Evolutionary conservation across 2,797 vertebrate species (phyloP).

Genomic region (Muscicapa striata): DNA sequence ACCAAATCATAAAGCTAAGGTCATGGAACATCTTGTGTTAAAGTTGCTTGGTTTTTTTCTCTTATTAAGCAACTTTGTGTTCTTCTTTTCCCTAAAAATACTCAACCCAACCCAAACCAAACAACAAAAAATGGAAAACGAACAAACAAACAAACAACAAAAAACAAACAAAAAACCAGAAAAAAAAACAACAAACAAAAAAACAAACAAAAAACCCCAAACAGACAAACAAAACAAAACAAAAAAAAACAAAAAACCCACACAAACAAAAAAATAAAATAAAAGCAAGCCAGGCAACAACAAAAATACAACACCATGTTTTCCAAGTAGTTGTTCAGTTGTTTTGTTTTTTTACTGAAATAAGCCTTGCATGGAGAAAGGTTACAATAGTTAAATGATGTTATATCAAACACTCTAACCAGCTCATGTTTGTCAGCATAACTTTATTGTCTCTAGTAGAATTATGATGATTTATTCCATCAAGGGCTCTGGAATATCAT

Average conservation of each 20-base stretch:
- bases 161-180: not conserved
- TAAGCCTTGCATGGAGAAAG: not conserved
- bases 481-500: not conserved
- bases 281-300: not conserved
- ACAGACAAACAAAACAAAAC: too few species aligned
- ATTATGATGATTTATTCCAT: not conserved
- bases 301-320: not conserved
- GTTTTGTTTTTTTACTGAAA: not conserved
- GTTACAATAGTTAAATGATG: not conserved
- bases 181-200: not conserved
- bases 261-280: too few species aligned
- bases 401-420: not conserved
- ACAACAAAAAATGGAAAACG: not conserved
- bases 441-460: not conserved
- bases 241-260: too few species aligned
- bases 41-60: not conserved
- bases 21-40: conserved; percentile 40
- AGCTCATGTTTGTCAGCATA: not conserved
- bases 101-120: not conserved
- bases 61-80: not conserved
- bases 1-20: conserved; percentile 58
- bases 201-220: too few species aligned
- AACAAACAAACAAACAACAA: not conserved
- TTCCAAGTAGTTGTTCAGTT: not conserved
- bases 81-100: not conserved